Evolutionary conservation across 1,140 invertebrate species (phyloP).

Genomic region (Drosophila chauvacae): DNA sequence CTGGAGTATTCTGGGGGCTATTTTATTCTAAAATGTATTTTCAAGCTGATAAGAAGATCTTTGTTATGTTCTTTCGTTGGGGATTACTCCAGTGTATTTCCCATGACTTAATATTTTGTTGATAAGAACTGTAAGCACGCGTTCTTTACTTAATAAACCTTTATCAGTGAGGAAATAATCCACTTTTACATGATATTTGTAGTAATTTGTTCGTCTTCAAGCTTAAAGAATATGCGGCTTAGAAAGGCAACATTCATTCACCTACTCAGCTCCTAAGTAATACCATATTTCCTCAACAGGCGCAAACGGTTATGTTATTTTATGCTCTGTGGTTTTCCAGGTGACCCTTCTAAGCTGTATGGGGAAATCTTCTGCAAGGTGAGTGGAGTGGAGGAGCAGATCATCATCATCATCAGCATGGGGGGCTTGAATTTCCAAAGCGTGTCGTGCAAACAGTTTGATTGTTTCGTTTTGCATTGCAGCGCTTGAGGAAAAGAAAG

Average conservation of each 20-base stretch:
- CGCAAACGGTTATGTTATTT: constrained; percentile 27
- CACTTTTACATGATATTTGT: neutral
- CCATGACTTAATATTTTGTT: neutral
- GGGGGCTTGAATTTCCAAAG: constrained; percentile 48
- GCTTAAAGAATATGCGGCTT: neutral
- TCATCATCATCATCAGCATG: neutral
- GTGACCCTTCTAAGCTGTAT: constrained; percentile 52
- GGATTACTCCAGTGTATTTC: neutral
- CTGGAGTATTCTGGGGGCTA: neutral
- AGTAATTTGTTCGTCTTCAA: too few relatives aligned
- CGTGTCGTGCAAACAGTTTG: constrained; percentile 44
- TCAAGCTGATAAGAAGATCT: constrained; percentile 10
- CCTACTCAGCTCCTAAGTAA: neutral
- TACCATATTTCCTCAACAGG: neutral
- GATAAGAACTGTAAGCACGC: neutral
- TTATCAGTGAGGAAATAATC: neutral
- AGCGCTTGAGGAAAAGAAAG: constrained; percentile 25
- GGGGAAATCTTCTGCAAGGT: constrained; percentile 29
- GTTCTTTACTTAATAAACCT: neutral
- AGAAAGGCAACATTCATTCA: constrained; percentile 2
- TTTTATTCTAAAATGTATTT: constrained; percentile 15
- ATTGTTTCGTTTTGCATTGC: constrained; percentile 21
- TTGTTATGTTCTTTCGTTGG: neutral
- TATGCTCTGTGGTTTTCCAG: constrained; percentile 56
- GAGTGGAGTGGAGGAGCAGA: constrained; percentile 9